These are phyloP conservation scores for Cheilosia vernalis DNA, from an alignment of 2,888 invertebrate genomes.

Conservation along the genomic window DNA sequence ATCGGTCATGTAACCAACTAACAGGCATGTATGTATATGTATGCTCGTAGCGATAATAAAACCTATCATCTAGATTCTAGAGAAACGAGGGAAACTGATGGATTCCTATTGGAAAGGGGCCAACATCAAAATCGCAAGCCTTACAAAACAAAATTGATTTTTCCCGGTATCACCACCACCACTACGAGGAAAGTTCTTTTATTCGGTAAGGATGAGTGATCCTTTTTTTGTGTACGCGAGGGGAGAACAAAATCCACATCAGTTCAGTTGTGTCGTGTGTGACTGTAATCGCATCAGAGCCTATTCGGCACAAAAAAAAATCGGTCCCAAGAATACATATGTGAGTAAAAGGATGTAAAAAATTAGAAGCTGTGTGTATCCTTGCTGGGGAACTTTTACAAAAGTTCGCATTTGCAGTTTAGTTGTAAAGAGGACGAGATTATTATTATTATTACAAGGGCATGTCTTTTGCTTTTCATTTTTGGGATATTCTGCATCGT, in stretches of 20 bases:
- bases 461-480: conserved; percentile 67
- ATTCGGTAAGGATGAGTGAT: conserved; percentile 15
- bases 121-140: conserved; percentile 65
- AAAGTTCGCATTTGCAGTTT: conserved; percentile 70
- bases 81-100: conserved; percentile 45
- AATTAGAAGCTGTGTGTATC: conserved; percentile 45
- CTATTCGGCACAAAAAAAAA: conserved; percentile 50
- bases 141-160: conserved; percentile 72
- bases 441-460: conserved; percentile 73
- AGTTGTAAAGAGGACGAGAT: conserved; percentile 73
- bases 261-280: conserved; percentile 30
- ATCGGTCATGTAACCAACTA: conserved; percentile 59
- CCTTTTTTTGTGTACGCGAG: background rate
- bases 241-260: conserved; percentile 49
- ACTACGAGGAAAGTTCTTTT: conserved; percentile 26
- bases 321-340: background rate
- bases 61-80: conserved; percentile 30
- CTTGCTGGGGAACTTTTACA: conserved; percentile 43
- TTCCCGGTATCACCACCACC: conserved; percentile 35
- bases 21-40: background rate
- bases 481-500: conserved; percentile 46
- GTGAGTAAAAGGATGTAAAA: conserved; percentile 63
- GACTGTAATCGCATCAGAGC: conserved; percentile 66
- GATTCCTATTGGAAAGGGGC: conserved; percentile 42
- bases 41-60: conserved; percentile 22